A percentile compares a stretch with the other conserved stretches of the same genome.
Evolutionary conservation across 2,113 vertebrate genomes (phyloP).

Genomic region (Phylloscopus trochilus): DNA sequence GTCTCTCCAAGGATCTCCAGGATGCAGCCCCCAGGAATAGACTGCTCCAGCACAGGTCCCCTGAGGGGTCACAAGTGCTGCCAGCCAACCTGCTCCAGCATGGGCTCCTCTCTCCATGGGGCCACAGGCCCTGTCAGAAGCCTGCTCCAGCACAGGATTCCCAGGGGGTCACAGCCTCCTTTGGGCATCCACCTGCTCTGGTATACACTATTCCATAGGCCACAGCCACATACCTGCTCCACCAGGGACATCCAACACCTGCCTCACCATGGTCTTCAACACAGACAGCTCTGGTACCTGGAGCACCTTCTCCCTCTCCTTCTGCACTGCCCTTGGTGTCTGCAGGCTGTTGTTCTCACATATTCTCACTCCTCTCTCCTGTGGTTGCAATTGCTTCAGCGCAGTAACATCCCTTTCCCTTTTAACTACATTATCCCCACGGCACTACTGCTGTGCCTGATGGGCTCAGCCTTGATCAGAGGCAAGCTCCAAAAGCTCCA

Average conservation of each 20-base stretch:
- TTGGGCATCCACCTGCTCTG: background rate
- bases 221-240: background rate
- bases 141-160: background rate
- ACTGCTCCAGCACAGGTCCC: background rate
- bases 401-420: background rate
- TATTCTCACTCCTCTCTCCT: background rate
- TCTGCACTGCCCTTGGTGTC: background rate
- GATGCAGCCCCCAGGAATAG: background rate
- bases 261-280: background rate
- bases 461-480: background rate
- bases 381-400: background rate
- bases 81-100: background rate
- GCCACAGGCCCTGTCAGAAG: background rate
- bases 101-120: background rate
- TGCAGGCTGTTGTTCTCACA: background rate
- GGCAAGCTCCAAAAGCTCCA: too few species aligned
- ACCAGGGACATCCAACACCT: background rate
- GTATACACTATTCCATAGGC: accelerated
- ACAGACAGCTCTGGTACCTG: accelerated
- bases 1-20: background rate
- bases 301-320: background rate
- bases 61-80: background rate
- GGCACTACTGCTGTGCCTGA: accelerated
- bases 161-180: background rate
- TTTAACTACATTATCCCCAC: background rate